These are phyloP conservation scores for Rhabdomys dilectus DNA, from an alignment of 2,113 vertebrate genomes.

Conservation along the genomic window DNA sequence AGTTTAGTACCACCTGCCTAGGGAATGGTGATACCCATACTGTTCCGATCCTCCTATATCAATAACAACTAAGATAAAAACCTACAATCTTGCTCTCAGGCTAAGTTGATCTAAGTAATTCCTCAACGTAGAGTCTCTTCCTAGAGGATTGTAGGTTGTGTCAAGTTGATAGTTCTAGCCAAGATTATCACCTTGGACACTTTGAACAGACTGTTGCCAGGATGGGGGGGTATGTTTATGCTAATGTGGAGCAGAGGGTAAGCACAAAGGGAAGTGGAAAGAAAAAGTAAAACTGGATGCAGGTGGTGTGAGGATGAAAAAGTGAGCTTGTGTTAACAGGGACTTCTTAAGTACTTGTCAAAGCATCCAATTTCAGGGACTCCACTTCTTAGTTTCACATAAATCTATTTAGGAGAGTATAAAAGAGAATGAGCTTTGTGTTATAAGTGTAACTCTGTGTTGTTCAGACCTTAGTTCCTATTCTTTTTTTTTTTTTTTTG, in stretches of 20 bases:
- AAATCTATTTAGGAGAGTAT: background rate
- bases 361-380: background rate
- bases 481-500: background rate
- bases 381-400: background rate
- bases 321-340: background rate
- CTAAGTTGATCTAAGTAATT: background rate
- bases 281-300: background rate
- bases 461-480: slow-evolving; percentile 18
- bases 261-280: background rate
- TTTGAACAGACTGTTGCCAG: background rate
- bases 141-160: background rate
- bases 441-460: background rate
- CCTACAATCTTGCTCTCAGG: background rate
- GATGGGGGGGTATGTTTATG: background rate
- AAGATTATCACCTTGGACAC: background rate
- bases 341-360: background rate
- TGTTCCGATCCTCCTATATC: background rate
- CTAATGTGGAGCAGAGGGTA: background rate
- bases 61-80: background rate
- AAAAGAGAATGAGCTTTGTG: background rate
- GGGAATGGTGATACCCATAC: background rate
- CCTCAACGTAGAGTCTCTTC: background rate
- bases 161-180: background rate
- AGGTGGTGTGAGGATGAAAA: background rate
- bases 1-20: background rate